Conservation (phyloP, 2,113 vertebrate species). For the Mastomys coucha region DNA sequence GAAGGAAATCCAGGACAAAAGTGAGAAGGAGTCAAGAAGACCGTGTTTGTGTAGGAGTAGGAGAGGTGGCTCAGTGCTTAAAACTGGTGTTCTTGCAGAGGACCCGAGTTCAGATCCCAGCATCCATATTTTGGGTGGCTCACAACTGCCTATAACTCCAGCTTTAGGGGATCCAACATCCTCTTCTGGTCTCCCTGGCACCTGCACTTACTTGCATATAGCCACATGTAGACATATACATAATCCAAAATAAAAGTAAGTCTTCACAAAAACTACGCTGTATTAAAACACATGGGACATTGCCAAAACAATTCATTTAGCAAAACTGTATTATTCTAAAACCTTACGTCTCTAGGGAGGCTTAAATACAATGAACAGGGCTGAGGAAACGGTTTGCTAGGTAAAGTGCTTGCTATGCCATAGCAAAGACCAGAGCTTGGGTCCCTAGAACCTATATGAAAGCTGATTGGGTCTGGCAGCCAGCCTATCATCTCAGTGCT, state of each 20-base stretch:
- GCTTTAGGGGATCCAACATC: background rate
- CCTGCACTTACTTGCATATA: background rate
- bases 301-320: conserved; percentile 4
- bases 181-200: background rate
- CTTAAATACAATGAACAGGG: background rate
- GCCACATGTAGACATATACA: background rate
- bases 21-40: background rate
- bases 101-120: background rate
- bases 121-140: background rate
- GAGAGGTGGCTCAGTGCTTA: background rate
- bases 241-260: background rate
- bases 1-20: conserved; percentile 34
- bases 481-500: background rate
- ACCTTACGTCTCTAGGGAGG: conserved; percentile 5
- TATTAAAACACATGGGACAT: background rate
- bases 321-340: conserved; percentile 34
- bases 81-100: background rate
- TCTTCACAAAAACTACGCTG: background rate
- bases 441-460: background rate
- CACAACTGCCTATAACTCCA: background rate
- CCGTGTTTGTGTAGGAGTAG: no score
- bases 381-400: background rate
- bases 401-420: no score
- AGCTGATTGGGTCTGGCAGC: no score
- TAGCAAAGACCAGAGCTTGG: no score